phyloP scores from a whole-genome alignment of 2,888 invertebrate genomes.

The Pedicia rivosa region DNA sequence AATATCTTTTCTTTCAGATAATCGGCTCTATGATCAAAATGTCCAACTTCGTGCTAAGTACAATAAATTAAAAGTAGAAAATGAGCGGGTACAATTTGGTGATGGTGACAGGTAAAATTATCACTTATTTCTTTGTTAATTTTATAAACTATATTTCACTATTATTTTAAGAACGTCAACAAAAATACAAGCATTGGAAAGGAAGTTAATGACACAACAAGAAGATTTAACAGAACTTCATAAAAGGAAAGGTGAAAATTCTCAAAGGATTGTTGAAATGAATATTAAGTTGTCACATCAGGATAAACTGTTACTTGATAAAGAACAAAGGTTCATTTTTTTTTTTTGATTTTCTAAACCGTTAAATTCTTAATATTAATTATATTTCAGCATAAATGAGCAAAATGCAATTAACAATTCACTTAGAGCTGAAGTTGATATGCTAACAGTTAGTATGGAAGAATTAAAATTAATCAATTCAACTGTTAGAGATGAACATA shows the following conservation, averaged over 20 bases:
- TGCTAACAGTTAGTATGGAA: constrained; percentile 51
- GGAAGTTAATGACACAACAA: constrained; percentile 71
- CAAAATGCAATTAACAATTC: constrained; percentile 46
- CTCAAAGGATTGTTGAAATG: constrained; percentile 83
- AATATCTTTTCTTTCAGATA: constrained; percentile 42
- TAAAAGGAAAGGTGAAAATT: constrained; percentile 77
- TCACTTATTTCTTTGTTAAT: too few species aligned
- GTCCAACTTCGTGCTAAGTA: constrained; percentile 70
- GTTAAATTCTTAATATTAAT: constrained; percentile 7
- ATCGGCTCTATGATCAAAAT: constrained; percentile 68
- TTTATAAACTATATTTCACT: too few species aligned
- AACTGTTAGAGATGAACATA: constrained; percentile 83
- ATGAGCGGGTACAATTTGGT: constrained; percentile 60
- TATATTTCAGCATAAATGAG: constrained; percentile 45
- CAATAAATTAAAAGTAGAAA: constrained; percentile 66
- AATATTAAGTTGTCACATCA: constrained; percentile 73
- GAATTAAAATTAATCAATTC: constrained; percentile 74
- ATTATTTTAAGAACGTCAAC: constrained; percentile 19
- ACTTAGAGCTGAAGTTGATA: constrained; percentile 54
- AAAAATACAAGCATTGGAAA: constrained; percentile 59
- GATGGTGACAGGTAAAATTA: constrained; percentile 19
- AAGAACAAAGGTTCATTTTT: constrained; percentile 47
- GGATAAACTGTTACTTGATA: constrained; percentile 54
- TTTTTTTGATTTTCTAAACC: neutral
- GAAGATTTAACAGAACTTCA: constrained; percentile 88